These are phyloP conservation scores for Marmota flaviventris DNA, from an alignment of 2,113 vertebrate genomes.

Conservation along the genomic window DNA sequence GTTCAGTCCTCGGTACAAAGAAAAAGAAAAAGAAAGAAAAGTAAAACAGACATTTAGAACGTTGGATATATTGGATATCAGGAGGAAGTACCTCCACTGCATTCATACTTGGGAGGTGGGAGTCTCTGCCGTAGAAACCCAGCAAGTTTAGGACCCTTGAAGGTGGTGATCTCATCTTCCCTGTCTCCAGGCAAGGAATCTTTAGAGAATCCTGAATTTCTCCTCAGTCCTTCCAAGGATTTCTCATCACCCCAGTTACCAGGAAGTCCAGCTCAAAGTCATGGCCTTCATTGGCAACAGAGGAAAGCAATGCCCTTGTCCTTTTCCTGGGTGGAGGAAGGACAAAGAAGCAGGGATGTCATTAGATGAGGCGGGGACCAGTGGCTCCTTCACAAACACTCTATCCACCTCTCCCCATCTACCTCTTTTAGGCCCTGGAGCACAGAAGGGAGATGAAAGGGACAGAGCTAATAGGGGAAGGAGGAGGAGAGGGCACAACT, in stretches of 20 bases:
- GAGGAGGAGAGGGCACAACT: constrained; percentile 24
- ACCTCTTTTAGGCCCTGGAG: constrained; percentile 65
- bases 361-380: constrained; percentile 67
- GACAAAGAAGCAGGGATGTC: constrained; percentile 57
- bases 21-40: too few relatives aligned
- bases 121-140: background rate
- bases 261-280: constrained; percentile 37
- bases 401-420: background rate
- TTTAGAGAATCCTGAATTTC: background rate
- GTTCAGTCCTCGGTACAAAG: too few relatives aligned
- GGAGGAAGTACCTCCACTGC: background rate
- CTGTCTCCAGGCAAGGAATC: background rate
- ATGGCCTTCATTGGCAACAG: background rate
- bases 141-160: background rate
- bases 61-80: too few relatives aligned
- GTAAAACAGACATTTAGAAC: too few relatives aligned
- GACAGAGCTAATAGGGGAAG: constrained; percentile 23
- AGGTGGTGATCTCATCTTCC: background rate
- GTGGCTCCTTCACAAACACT: constrained; percentile 54
- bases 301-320: background rate
- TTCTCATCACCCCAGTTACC: background rate
- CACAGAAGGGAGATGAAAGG: constrained; percentile 71
- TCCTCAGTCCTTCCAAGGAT: background rate
- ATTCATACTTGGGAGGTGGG: background rate
- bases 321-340: constrained; percentile 51